Evolutionary conservation across 2,888 invertebrate species (phyloP).

Genomic region (Crepidodera aurea): DNA sequence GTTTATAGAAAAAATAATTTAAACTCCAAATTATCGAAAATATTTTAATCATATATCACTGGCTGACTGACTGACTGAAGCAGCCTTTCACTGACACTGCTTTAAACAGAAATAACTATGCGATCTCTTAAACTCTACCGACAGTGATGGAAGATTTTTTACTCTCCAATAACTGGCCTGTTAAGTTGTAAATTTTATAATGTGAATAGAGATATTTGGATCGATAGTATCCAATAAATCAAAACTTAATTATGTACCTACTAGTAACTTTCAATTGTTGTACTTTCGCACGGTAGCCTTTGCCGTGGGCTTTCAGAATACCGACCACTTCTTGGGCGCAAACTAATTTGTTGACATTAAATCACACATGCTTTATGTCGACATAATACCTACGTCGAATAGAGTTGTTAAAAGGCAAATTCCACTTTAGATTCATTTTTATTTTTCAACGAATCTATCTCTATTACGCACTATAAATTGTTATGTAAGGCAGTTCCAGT

Average conservation of each 20-base stretch:
- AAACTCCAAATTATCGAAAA: too few relatives aligned
- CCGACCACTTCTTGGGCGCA: slow-evolving; percentile 17
- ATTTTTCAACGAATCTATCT: too few relatives aligned
- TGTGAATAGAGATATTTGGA: slow-evolving; percentile 39
- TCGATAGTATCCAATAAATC: slow-evolving; percentile 43
- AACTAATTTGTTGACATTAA: slow-evolving; percentile 32
- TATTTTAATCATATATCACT: too few relatives aligned
- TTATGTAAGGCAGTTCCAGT: too few relatives aligned
- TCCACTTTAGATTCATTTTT: background rate
- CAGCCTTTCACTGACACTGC: too few relatives aligned
- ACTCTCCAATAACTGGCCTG: background rate
- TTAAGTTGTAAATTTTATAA: slow-evolving; percentile 31
- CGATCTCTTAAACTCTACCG: too few relatives aligned
- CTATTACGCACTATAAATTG: too few relatives aligned
- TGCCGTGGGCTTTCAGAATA: slow-evolving; percentile 29
- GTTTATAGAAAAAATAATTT: too few relatives aligned
- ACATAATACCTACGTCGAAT: slow-evolving; percentile 3
- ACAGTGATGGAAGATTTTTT: background rate
- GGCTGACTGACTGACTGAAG: too few relatives aligned
- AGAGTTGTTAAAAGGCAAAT: background rate
- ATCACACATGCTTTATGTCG: slow-evolving; percentile 13
- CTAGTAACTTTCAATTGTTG: slow-evolving; percentile 41
- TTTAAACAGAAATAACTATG: too few relatives aligned
- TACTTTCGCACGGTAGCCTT: slow-evolving; percentile 45
- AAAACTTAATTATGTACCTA: slow-evolving; percentile 43